Evolutionary conservation across 1,140 invertebrate species (phyloP).

Genomic region (Diabrotica undecimpunctata): DNA sequence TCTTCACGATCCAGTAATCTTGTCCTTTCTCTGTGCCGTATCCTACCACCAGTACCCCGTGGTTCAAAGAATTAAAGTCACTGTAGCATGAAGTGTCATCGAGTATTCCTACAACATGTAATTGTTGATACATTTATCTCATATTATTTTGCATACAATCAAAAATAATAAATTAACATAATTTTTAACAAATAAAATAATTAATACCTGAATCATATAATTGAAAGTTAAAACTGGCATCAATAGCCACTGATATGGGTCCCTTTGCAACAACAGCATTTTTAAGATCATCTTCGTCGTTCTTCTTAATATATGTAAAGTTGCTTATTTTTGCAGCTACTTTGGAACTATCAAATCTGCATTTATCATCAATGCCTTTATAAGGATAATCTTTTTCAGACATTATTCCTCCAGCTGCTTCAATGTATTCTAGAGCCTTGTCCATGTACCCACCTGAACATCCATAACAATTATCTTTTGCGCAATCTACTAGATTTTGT

Average conservation of each 20-base stretch:
- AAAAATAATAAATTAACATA: no score
- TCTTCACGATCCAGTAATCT: constrained; percentile 37
- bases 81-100: constrained; percentile 36
- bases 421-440: no score
- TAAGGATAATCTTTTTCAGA: no score
- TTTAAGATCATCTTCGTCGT: no score
- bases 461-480: constrained; percentile 57
- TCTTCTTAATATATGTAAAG: no score
- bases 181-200: no score
- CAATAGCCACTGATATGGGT: constrained; percentile 84
- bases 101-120: constrained; percentile 53
- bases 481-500: constrained; percentile 80
- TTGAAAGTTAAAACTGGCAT: constrained; percentile 58
- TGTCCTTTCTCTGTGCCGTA: constrained; percentile 29
- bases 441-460: constrained; percentile 50
- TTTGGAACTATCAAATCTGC: constrained; percentile 48
- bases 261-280: constrained; percentile 70
- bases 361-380: no score
- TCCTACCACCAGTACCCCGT: constrained; percentile 35
- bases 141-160: no score
- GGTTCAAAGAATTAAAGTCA: constrained; percentile 24
- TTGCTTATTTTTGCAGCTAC: constrained; percentile 48
- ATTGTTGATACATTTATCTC: background rate
- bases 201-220: constrained; percentile 27
- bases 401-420: no score